phyloP scores from a whole-genome alignment of 92 coral and sea anemone genomes.

The Chrysogorgia sp. region DNA sequence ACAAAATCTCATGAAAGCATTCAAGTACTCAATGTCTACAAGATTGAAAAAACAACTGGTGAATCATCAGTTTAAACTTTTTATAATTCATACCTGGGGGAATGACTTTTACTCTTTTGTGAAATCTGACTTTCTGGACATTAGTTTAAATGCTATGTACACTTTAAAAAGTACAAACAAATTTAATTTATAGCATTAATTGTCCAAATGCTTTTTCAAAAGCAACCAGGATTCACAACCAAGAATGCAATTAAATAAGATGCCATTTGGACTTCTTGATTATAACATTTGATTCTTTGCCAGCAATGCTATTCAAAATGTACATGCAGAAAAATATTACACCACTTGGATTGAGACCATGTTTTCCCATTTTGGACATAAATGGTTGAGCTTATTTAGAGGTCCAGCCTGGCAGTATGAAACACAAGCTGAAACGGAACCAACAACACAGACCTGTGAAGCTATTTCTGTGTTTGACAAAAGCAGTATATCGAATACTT shows the following conservation, averaged over 20 bases:
- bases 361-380: constrained; percentile 78
- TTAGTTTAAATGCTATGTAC: constrained; percentile 44
- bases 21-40: constrained; percentile 28
- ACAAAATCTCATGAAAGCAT: constrained; percentile 25
- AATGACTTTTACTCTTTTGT: constrained; percentile 48
- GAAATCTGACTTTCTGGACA: constrained; percentile 40
- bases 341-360: constrained; percentile 52
- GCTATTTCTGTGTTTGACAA: constrained; percentile 23
- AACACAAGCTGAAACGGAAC: constrained; percentile 13
- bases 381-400: constrained; percentile 57
- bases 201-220: constrained; percentile 52
- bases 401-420: constrained; percentile 79
- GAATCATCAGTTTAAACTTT: constrained; percentile 22
- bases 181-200: constrained; percentile 29
- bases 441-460: constrained; percentile 12
- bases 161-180: constrained; percentile 38
- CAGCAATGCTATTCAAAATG: constrained; percentile 35
- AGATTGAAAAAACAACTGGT: constrained; percentile 19
- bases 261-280: too few relatives aligned
- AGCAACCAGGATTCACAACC: constrained; percentile 28
- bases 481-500: constrained; percentile 12
- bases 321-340: constrained; percentile 61
- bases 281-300: constrained; percentile 62
- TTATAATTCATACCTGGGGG: constrained; percentile 18
- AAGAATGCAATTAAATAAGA: constrained; percentile 64